Evolutionary conservation across 2,888 invertebrate species (phyloP), one percentile per base, ranked within the genome.

Genomic region (Clunio marinus): DNA sequence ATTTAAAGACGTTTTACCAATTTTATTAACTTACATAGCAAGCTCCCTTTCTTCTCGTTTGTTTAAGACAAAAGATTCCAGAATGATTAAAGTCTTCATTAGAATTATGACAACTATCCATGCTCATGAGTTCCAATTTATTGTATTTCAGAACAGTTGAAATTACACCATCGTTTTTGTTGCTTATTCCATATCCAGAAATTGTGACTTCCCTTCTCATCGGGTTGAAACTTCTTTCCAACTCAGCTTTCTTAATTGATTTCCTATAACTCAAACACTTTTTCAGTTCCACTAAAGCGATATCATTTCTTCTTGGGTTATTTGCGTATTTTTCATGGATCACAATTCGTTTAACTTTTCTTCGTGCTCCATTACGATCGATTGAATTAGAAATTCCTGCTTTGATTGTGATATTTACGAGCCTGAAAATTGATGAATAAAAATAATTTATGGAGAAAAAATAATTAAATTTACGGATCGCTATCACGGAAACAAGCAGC

Each of bases 131-230:
- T n/a, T n/a, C n/a, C 1, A 63, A 41, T 8, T 4, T 17, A 24
- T 55, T 55, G 22, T 15, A 55, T 20, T 55, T 55, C 22, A 55
- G n/a, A 2, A 60, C 24, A 22, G 70, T 71, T 22, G 55, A 15
- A 13, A 13, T 28, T 13, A 3, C 4, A 13, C 75, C 75, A n/a
- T n/a, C 17, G 69, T 71, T 20, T 70, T 15, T 2, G 70, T 65
- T 1, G 74, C 70, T 37, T 72, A n/a, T 72, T 5, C 77, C 77
- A 77, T 77, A 77, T 51, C 78, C 77, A 2, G 73, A 72, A 32
- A 73, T 74, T 35, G 71, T 71, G 1, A 77, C 69, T 2, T 70
- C 68, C 0, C 71, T 41, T 10, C 74, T 75, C 0, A 68, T 57
- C 0, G 76, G 71, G 15, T 70, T 28, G 73, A 72, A 69, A 78